phyloP scores from a whole-genome alignment of 1,140 invertebrate species.

The Papilio glaucus region DNA sequence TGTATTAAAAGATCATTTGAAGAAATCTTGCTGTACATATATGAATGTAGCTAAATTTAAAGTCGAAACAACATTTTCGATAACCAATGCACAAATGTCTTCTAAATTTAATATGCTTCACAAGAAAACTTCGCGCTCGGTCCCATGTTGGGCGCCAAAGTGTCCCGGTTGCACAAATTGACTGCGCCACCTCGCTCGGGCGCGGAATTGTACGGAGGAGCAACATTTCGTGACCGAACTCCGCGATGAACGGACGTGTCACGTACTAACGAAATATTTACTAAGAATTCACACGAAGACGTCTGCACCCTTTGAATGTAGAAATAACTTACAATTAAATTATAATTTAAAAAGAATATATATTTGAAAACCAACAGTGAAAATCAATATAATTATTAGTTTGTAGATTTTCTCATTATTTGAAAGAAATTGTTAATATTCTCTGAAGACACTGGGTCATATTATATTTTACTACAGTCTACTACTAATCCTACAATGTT shows the following conservation, averaged over 20 bases:
- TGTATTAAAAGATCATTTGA: neutral
- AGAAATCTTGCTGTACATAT: neutral
- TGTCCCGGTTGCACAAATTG: slow-evolving; percentile 66
- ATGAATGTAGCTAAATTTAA: slow-evolving; percentile 13
- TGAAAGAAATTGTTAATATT: no score
- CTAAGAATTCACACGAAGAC: slow-evolving; percentile 42
- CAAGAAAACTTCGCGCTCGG: slow-evolving; percentile 41
- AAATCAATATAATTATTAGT: no score
- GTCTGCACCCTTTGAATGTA: neutral
- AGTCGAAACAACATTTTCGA: slow-evolving; percentile 3
- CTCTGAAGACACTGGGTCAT: no score
- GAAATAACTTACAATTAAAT: neutral
- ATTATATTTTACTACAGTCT: no score
- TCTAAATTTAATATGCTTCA: slow-evolving; percentile 26
- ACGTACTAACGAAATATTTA: slow-evolving; percentile 60
- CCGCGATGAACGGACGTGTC: slow-evolving; percentile 61
- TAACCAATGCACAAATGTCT: slow-evolving; percentile 26
- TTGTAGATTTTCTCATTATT: no score
- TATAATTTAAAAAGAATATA: no score
- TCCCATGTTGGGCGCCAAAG: slow-evolving; percentile 70
- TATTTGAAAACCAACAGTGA: no score
- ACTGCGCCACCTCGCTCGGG: slow-evolving; percentile 68
- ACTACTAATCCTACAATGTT: no score
- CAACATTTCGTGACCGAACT: slow-evolving; percentile 72
- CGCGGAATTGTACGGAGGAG: slow-evolving; percentile 52